Base-by-base conservation (phyloP, 2,797 vertebrate species). In the Synanceia verrucosa region DNA sequence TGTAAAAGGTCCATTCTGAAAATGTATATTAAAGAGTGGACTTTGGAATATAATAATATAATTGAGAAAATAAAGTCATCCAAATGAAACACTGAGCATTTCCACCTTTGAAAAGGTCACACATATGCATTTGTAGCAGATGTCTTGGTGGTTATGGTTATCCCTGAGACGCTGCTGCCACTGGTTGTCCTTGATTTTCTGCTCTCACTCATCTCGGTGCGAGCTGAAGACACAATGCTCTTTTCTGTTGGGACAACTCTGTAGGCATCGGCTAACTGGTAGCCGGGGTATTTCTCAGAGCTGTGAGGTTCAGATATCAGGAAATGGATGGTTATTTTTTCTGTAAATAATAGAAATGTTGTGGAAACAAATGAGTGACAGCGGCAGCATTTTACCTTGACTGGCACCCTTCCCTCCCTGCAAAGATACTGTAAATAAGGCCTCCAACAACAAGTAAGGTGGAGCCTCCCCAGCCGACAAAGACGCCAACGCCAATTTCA, bases 381-480 rank as follows among this genome's bases (percentile, higher is more conserved):
- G 9, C 10, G 23, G 44, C 8, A 9, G 5, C 1, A 19, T 53
- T 69, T 44, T 89, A 95, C 94, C 91, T 91, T 65, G 90, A 92
- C 1, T 55, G 52, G 34, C 81, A 93, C 0, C 88, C 90, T 80
- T 94, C 94, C 19, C 47, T 89, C 46, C 91, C 92, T 37, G 91
- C 89, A 65, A 93, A 87, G 85, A 95, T 94, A 88, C 95, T 96
- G 91, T 93, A 96, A 88, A 98, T 87, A 46, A 95, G 90, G 56
- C 97, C 98, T 39, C 97, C 98, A 19, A 90, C 90, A 66, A 98
- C 91, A 84, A 96, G 96, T 71, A 99, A 94, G 4, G 95, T 93
- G 52, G 97, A 95, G 67, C 97, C 97, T 43, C 94, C 96, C 97
- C 97, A 99, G 73, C 97, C 97, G 50, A 99, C 92, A 76, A 95